Conservation (phyloP, 2,113 vertebrate species). For the Astur gentilis region DNA sequence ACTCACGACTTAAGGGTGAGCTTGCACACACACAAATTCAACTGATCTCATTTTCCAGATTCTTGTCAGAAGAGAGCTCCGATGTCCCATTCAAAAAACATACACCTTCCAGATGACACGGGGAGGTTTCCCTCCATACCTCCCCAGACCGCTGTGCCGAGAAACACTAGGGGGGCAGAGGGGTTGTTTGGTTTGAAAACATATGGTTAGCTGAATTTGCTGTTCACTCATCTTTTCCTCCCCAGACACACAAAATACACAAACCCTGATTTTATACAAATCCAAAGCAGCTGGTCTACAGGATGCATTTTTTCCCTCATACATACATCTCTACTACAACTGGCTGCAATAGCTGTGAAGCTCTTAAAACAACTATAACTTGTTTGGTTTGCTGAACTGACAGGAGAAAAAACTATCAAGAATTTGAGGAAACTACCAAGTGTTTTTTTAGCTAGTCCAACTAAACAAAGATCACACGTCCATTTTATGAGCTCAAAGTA, state of each 20-base stretch:
- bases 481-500: neutral
- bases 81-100: neutral
- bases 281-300: neutral
- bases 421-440: neutral
- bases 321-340: neutral
- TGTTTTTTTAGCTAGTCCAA: neutral
- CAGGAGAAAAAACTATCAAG: neutral
- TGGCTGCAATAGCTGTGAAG: neutral
- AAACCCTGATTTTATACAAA: neutral
- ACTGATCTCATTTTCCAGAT: neutral
- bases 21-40: neutral
- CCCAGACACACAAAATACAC: neutral
- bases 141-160: neutral
- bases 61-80: neutral
- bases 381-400: neutral
- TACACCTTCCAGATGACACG: neutral
- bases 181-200: neutral
- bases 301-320: neutral
- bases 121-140: neutral
- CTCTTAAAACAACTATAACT: neutral
- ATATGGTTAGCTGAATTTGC: neutral
- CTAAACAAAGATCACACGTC: neutral
- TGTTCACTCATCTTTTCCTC: neutral
- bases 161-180: neutral
- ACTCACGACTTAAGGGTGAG: neutral